Base-by-base conservation (phyloP, 2,797 vertebrate species). In the Echiichthys vipera region DNA sequence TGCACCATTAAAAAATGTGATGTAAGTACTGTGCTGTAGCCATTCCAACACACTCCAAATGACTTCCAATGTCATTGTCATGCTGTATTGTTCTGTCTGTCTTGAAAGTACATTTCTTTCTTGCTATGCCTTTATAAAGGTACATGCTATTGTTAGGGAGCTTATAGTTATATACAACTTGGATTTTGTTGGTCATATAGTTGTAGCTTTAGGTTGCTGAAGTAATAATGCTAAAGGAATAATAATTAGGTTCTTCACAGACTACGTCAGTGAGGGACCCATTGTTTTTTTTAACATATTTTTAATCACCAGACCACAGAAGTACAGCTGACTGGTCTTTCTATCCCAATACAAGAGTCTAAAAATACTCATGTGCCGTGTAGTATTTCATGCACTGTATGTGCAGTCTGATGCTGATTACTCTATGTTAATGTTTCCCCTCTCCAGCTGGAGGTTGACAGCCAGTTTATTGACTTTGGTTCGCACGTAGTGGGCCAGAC, bases 1-100 rank as follows among this genome's bases (percentile, higher is more conserved):
- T 99, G 97, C 59, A 94, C 93, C 65, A 93, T 84, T 18, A 99
- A 98, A 93, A 96, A 93, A 71, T 98, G 96, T 83, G 83, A 92
- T 5, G 97, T 99, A 79, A 93, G 93, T 86, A 10, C 37, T 39
- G 3, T 49, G 29, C 14, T 53, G 17, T 8, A 45, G 12, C 12
- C n/a, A 36, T 36, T 36, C 55, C 50, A 55, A 25, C 15, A 18
- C 40, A 40, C 40, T 57, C 24, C n/a, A 71, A 45, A 50, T 62
- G 9, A 50, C 32, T 39, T 3, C 3, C 18, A 30, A 5, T 42
- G 8, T 46, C 3, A 37, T 43, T 58, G 27, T 45, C 5, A 42
- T 76, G 0, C 10, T 8, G 47, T n/a, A 20, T 22, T 7, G 3
- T 40, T 61, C 5, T 30, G 2, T 70, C 10, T 56, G 24, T 36